Evolutionary conservation across 2,888 invertebrate species (phyloP), one percentile per base, ranked within the genome.

Genomic region (Heliconius cydno): DNA sequence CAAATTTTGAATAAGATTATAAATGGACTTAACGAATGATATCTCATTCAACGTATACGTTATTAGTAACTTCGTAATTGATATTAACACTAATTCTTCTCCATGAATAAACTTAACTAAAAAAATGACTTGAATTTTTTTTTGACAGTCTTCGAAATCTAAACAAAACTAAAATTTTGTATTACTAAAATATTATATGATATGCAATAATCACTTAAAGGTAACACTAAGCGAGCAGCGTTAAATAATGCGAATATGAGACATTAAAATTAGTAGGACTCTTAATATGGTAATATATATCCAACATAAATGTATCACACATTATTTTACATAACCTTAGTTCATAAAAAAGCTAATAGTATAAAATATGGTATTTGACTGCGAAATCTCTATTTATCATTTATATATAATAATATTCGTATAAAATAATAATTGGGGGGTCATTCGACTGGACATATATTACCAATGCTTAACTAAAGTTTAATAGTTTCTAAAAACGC

Each of bases 401-500:
- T 30, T 30, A 30, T 4, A 34, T 34, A 34, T 4, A 34, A 34
- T 34, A 34, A 34, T 34, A 34, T 34, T 34, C 34, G 6, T 7
- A 34, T 34, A 34, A 34, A 34, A 34, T 34, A 34, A 34, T 34
- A 7, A 34, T 34, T 34, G 34, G 52, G 52, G 28, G 12, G 25
- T 30, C 19, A 52, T 19, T 22, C 41, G 34, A 60, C 41, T 52
- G 60, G 77, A 19, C 34, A 75, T 41, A 30, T 46, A 71, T 65
- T 38, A 41, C 25, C 60, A 30, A 22, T 22, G 12, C 5, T 25
- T 28, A 65, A 65, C 12, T 41, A 70, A 60, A 76, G n/a, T 74
- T 60, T 89, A 91, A 83, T 89, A 90, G 80, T 87, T 88, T 67
- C 88, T 89, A 82, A 91, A 92, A n/a, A 92, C 90, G 79, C 92